Evolutionary conservation across 2,888 invertebrate genomes (phyloP).

Genomic region (Brachyptera risi): DNA sequence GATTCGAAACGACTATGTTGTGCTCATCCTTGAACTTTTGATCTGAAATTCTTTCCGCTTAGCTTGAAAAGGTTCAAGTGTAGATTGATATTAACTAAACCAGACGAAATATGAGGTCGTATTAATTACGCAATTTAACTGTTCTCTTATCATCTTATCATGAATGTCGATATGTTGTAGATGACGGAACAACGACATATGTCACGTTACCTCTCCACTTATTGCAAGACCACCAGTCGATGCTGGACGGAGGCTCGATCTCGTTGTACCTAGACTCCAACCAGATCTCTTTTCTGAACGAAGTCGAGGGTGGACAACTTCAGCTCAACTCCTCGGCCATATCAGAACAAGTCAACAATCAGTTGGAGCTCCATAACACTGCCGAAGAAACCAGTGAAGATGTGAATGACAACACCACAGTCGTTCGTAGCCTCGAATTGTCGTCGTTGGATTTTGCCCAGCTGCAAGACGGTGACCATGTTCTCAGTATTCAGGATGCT

Average conservation of each 20-base stretch:
- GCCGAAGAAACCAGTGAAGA: conserved; percentile 3
- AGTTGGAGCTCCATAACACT: conserved; percentile 9
- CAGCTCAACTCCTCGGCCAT: background rate
- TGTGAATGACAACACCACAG: background rate
- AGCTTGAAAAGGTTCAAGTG: no score
- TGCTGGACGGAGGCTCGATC: conserved; percentile 23
- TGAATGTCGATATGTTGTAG: no score
- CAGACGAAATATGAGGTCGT: no score
- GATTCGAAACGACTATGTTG: no score
- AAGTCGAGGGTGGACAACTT: conserved; percentile 15
- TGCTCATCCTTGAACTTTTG: no score
- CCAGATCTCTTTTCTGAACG: conserved; percentile 20
- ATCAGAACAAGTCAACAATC: conserved; percentile 17
- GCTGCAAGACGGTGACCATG: conserved; percentile 3
- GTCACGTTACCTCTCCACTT: conserved; percentile 32
- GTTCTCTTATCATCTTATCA: no score
- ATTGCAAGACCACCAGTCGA: conserved; percentile 26
- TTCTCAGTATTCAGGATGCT: conserved; percentile 1
- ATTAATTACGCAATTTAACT: no score
- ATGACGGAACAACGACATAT: conserved; percentile 19
- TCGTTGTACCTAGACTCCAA: conserved; percentile 2
- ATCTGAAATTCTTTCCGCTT: no score
- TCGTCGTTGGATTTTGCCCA: conserved; percentile 21
- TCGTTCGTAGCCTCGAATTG: conserved; percentile 21
- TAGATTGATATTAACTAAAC: no score